A percentile compares a stretch with the other conserved stretches of the same genome.
Evolutionary conservation across 2,113 vertebrate genomes (phyloP).

Genomic region (Noctilio leporinus): DNA sequence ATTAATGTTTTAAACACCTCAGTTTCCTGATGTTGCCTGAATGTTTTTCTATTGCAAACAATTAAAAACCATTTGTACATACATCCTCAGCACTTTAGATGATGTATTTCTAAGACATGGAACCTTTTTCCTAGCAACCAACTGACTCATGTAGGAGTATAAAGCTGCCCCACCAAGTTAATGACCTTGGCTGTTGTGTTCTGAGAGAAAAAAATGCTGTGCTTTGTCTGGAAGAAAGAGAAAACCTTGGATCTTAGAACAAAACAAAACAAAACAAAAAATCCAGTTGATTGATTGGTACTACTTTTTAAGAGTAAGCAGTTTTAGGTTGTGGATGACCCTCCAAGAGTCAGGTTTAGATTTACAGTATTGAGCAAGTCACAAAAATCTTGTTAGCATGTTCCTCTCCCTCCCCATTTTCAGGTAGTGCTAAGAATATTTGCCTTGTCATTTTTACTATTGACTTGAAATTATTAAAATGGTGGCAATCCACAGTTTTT

Average conservation of each 20-base stretch:
- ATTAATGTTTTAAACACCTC: neutral
- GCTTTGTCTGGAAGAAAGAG: constrained; percentile 15
- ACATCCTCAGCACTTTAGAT: neutral
- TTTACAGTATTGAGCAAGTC: neutral
- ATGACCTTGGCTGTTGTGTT: neutral
- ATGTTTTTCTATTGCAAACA: neutral
- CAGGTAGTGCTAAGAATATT: neutral
- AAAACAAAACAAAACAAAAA: neutral
- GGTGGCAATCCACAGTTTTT: neutral
- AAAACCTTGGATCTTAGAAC: neutral
- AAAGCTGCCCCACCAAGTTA: neutral
- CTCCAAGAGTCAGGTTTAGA: too few species aligned
- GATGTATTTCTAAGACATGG: neutral
- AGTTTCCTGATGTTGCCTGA: constrained; percentile 49
- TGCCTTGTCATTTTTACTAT: neutral
- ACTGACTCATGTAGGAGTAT: neutral
- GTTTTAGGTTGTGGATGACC: neutral
- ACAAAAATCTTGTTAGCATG: neutral
- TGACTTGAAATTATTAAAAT: constrained; percentile 1
- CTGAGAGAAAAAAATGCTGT: neutral
- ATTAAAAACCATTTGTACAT: neutral
- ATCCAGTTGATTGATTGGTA: neutral
- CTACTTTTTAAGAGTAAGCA: neutral
- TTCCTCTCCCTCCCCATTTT: neutral
- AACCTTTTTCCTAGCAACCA: neutral